Evolutionary conservation across 2,888 invertebrate species (phyloP).

Genomic region (Leistus spinibarbis): DNA sequence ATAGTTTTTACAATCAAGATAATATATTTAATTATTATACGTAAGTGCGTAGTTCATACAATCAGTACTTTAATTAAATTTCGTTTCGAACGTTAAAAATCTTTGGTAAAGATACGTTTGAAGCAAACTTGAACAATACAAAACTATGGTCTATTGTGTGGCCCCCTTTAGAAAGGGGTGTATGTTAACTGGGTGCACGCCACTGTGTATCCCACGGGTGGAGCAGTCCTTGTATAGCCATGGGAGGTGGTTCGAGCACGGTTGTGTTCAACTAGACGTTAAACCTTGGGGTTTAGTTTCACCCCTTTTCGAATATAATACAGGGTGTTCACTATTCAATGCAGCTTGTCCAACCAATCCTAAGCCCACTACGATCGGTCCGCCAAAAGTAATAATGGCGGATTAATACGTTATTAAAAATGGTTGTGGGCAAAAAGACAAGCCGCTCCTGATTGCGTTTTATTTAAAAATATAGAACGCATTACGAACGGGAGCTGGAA

Average conservation of each 20-base stretch:
- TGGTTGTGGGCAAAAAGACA: background rate
- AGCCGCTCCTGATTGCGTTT: background rate
- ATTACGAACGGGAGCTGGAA: background rate
- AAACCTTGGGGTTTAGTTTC: constrained; percentile 5
- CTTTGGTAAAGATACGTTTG: too few relatives aligned
- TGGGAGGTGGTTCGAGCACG: background rate
- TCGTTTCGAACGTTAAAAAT: too few relatives aligned
- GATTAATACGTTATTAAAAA: background rate
- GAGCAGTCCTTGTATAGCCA: too few relatives aligned
- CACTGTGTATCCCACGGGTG: too few relatives aligned
- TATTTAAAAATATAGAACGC: background rate
- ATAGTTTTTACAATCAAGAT: too few relatives aligned
- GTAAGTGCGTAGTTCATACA: too few relatives aligned
- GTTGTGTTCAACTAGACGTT: constrained; percentile 22
- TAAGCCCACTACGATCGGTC: background rate
- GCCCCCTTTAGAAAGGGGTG: too few relatives aligned
- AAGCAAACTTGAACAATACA: too few relatives aligned
- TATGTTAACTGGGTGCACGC: too few relatives aligned
- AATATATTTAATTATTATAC: too few relatives aligned
- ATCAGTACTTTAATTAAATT: too few relatives aligned
- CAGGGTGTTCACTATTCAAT: background rate
- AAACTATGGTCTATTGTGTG: too few relatives aligned
- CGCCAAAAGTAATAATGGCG: background rate
- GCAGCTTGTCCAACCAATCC: background rate
- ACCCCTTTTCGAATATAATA: background rate